Evolutionary conservation across 1,140 invertebrate species (phyloP).

Genomic region (Drusus annulatus): DNA sequence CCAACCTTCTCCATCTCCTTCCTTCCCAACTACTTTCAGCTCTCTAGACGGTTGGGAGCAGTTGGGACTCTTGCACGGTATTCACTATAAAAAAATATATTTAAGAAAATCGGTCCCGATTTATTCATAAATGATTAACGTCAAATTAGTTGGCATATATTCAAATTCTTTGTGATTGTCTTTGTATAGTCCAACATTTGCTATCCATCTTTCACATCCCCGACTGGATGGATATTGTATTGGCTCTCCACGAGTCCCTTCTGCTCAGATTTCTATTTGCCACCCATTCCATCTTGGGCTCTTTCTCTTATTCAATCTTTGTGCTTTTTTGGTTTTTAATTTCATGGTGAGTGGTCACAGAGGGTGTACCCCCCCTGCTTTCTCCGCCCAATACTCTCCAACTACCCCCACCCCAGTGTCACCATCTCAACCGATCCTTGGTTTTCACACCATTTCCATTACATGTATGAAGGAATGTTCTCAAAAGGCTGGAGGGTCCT

Average conservation of each 20-base stretch:
- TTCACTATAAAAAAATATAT: no score
- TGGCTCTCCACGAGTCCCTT: slow-evolving; percentile 17
- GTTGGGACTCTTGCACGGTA: no score
- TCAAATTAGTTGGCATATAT: no score
- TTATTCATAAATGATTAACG: no score
- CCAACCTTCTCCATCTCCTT: no score
- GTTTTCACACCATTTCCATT: slow-evolving; percentile 31
- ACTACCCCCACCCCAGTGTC: neutral
- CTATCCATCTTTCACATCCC: no score
- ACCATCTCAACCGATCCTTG: slow-evolving; percentile 17
- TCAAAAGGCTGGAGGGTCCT: slow-evolving; percentile 7
- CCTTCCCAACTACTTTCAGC: no score
- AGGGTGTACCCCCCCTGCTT: slow-evolving; percentile 45
- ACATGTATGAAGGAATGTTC: slow-evolving; percentile 11
- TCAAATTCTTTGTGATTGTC: no score
- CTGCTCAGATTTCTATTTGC: slow-evolving; percentile 55
- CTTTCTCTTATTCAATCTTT: slow-evolving; percentile 60
- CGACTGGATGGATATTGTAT: neutral
- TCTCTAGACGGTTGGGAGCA: no score
- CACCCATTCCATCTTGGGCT: slow-evolving; percentile 48
- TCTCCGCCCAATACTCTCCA: neutral
- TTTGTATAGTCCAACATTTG: no score
- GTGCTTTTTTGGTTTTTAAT: slow-evolving; percentile 60
- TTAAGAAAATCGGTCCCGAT: no score
- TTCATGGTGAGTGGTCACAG: slow-evolving; percentile 59